Conservation (phyloP, 2,888 invertebrate genomes). For the Diaphora mendica region DNA sequence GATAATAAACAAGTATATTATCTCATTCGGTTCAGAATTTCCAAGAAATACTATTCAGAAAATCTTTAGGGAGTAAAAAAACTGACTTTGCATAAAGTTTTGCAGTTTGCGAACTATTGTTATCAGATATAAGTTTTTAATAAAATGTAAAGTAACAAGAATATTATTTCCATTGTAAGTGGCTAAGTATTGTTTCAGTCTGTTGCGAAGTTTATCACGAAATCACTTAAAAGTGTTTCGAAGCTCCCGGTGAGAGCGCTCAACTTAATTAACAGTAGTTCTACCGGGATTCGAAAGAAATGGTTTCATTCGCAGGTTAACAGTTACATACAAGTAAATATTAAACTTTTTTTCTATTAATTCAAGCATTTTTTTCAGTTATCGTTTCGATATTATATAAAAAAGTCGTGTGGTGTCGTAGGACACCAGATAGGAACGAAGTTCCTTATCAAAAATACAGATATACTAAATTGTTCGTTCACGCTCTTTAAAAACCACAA, state of each 20-base stretch:
- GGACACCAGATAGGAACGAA: too few species aligned
- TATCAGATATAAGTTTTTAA: constrained; percentile 49
- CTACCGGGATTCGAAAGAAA: constrained; percentile 55
- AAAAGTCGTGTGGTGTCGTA: too few species aligned
- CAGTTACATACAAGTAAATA: constrained; percentile 33
- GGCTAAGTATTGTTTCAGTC: constrained; percentile 69
- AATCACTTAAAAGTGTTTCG: constrained; percentile 73
- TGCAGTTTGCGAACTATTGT: constrained; percentile 39
- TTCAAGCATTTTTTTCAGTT: constrained; percentile 2
- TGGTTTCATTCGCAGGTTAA: constrained; percentile 31
- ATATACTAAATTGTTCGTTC: too few species aligned
- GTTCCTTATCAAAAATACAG: too few species aligned
- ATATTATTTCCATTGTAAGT: constrained; percentile 56
- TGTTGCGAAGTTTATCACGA: constrained; percentile 69
- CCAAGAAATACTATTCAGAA: constrained; percentile 30
- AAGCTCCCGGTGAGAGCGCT: constrained; percentile 66
- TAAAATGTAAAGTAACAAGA: constrained; percentile 57
- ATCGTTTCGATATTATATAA: background rate
- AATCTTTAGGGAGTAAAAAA: constrained; percentile 42
- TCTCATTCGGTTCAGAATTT: constrained; percentile 15
- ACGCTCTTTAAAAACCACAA: too few species aligned
- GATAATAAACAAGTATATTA: constrained; percentile 14
- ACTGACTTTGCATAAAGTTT: constrained; percentile 38
- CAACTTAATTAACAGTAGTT: constrained; percentile 75
- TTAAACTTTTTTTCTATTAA: background rate